Base-by-base conservation (phyloP, 2,113 vertebrate species). In the Tachysurus vachellii region DNA sequence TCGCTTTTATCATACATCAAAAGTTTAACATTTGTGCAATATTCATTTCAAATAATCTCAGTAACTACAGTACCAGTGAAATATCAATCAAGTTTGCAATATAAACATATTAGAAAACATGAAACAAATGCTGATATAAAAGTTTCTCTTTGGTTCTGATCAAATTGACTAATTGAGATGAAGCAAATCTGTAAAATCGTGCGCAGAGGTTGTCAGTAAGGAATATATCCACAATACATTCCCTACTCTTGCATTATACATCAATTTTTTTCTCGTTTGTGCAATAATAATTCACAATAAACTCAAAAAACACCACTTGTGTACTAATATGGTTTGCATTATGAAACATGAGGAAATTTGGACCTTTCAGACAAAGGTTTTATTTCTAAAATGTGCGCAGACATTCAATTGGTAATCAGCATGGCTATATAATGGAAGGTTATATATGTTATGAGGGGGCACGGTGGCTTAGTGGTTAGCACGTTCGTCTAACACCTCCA, bases 1-100 rank as follows among this genome's bases (percentile, higher is more conserved):
- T 56, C 62, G 6, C 10, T 59, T 83, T 83, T 86, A 42, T 62
- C 56, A 76, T 59, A 76, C 56, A 62, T 12, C 36, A n/a, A 76
- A 44, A 62, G 11, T 50, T 76, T 17, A 59, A 47, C 21, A 59
- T 73, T 61, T 73, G 71, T 62, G 56, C 11, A 76, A 53, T 53
- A 50, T 76, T 50, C 50, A 76, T 50, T 50, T 76, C 26, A 44
- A 76, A 26, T n/a, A 13, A 50, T 76, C 73, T 50, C 44, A 50
- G 73, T 76, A 53, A 73, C 14, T 76, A n/a, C n/a, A n/a, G n/a
- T n/a, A 73, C 36, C 31, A 44, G 19, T 31, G 66, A 42, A 42
- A 44, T 73, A 50, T 4, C 73, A 76, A 21, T 50, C 44, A 76
- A 50, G 23, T 47, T 21, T 73, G 70, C 36, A 44, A 21, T 73